Evolutionary conservation across 2,797 vertebrate genomes (phyloP).

Genomic region (Luscinia luscinia): DNA sequence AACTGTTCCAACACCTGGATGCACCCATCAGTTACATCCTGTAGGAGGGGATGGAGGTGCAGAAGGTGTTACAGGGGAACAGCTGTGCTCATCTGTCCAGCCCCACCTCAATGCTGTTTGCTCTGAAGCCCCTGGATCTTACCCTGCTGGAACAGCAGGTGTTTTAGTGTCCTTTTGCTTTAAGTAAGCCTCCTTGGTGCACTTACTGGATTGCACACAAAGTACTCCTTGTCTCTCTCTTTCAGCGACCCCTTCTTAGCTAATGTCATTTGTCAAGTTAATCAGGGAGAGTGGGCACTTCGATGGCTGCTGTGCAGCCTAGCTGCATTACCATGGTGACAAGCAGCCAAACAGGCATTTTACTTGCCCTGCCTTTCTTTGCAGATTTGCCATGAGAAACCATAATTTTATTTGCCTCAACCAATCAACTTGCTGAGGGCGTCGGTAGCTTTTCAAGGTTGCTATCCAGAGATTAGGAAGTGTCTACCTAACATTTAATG

Average conservation of each 20-base stretch:
- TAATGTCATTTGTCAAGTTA: slow-evolving; percentile 63
- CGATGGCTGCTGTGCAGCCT: slow-evolving; percentile 1
- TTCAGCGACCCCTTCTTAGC: not conserved
- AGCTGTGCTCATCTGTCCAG: not conserved
- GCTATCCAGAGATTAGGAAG: not conserved
- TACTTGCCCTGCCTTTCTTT: not conserved
- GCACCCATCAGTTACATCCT: not conserved
- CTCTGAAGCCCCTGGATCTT: not conserved
- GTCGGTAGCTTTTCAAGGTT: not conserved
- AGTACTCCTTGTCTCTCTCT: slow-evolving; percentile 44
- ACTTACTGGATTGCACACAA: slow-evolving; percentile 32
- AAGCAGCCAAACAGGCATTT: slow-evolving; percentile 25
- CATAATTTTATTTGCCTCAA: not conserved
- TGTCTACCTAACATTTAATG: not conserved
- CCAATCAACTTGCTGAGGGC: not conserved
- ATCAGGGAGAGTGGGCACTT: slow-evolving; percentile 52
- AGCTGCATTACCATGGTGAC: slow-evolving; percentile 44
- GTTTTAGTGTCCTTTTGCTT: not conserved
- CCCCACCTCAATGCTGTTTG: not conserved
- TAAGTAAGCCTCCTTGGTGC: slow-evolving; percentile 12
- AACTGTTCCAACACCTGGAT: not conserved
- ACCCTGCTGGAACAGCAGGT: not conserved
- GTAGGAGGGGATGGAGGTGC: not conserved
- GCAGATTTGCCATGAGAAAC: not conserved
- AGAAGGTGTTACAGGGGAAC: accelerated